Conservation (phyloP, 2,888 invertebrate genomes). For the Nysson spinosus region DNA sequence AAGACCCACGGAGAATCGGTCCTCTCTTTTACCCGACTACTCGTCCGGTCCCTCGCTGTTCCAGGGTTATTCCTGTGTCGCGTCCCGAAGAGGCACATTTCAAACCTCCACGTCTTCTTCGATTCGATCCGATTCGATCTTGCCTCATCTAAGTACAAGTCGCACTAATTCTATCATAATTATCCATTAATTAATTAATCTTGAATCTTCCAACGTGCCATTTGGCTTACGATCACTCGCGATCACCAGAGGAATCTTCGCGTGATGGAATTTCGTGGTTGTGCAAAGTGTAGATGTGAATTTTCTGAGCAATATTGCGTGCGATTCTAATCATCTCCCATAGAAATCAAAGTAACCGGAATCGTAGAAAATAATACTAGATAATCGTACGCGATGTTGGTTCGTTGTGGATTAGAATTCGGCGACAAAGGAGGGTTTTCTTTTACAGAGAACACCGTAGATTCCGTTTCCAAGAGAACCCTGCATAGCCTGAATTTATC, state of each 20-base stretch:
- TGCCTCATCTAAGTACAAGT: neutral
- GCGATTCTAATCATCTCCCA: too few relatives aligned
- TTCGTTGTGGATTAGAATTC: neutral
- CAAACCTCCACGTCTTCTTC: constrained; percentile 4
- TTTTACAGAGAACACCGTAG: constrained; percentile 78
- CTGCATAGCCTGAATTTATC: constrained; percentile 78
- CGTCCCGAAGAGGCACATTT: constrained; percentile 31
- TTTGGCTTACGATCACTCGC: too few relatives aligned
- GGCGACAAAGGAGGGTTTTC: constrained; percentile 11
- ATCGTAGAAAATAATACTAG: too few relatives aligned
- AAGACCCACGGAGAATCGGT: constrained; percentile 13
- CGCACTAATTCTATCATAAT: too few relatives aligned
- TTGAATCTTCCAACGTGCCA: too few relatives aligned
- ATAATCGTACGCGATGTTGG: too few relatives aligned
- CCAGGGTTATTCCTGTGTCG: constrained; percentile 57
- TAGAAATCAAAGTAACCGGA: too few relatives aligned
- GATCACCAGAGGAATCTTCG: too few relatives aligned
- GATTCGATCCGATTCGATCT: constrained; percentile 21
- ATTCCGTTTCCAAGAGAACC: constrained; percentile 77
- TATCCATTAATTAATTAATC: too few relatives aligned
- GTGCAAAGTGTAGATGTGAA: too few relatives aligned
- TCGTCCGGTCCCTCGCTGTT: constrained; percentile 35
- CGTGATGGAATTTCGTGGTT: too few relatives aligned
- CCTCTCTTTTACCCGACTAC: constrained; percentile 41
- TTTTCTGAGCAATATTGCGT: too few relatives aligned